These are phyloP conservation scores for Eidolon helvum DNA, from an alignment of 2,113 vertebrate genomes.

Conservation along the genomic window DNA sequence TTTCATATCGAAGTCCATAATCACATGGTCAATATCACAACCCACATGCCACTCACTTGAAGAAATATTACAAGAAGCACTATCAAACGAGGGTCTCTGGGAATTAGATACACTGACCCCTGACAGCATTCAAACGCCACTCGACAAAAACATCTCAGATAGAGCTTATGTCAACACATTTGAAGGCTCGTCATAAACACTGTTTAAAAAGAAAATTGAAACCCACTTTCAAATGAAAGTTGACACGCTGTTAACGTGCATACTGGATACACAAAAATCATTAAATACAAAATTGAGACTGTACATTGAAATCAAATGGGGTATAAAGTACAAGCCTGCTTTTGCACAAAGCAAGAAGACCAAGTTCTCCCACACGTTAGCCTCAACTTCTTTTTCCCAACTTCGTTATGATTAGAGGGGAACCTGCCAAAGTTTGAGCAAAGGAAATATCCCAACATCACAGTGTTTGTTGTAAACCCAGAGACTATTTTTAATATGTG, in stretches of 20 bases:
- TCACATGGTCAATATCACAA: slow-evolving; percentile 88
- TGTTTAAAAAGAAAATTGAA: slow-evolving; percentile 85
- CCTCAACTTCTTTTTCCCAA: slow-evolving; percentile 71
- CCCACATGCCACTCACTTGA: slow-evolving; percentile 92
- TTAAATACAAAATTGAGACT: slow-evolving; percentile 88
- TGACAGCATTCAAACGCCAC: slow-evolving; percentile 88
- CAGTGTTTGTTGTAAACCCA: slow-evolving; percentile 90
- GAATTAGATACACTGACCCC: slow-evolving; percentile 84
- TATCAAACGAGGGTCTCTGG: slow-evolving; percentile 84
- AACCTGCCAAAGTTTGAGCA: slow-evolving; percentile 71
- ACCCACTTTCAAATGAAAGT: slow-evolving; percentile 88
- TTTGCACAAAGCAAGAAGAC: slow-evolving; percentile 82
- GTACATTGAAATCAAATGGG: slow-evolving; percentile 85
- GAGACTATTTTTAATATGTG: slow-evolving; percentile 82
- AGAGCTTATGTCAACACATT: slow-evolving; percentile 83
- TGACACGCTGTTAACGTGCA: slow-evolving; percentile 88
- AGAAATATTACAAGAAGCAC: slow-evolving; percentile 90
- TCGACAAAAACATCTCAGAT: slow-evolving; percentile 82
- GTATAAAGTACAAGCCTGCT: slow-evolving; percentile 83
- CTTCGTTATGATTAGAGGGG: slow-evolving; percentile 66
- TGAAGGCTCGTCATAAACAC: slow-evolving; percentile 86
- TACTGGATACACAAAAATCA: slow-evolving; percentile 87
- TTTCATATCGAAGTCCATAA: slow-evolving; percentile 87
- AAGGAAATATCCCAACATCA: slow-evolving; percentile 85
- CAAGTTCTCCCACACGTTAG: slow-evolving; percentile 83